Evolutionary conservation across 2,888 invertebrate genomes (phyloP), one percentile per base, ranked within the genome.

Genomic region (Pseudococcus viburni): DNA sequence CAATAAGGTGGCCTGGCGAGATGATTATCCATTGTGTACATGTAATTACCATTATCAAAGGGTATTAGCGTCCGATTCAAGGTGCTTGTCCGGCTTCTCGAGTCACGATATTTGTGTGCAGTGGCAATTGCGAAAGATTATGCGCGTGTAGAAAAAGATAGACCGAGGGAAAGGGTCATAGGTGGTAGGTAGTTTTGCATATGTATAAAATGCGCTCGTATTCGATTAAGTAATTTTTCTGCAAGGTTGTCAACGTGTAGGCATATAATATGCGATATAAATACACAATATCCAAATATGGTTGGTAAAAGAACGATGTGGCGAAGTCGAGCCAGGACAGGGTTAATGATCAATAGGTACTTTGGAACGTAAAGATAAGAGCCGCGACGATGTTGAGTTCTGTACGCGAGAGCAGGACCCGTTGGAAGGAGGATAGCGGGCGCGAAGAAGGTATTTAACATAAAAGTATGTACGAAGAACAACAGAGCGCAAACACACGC

Each of bases 301-400:
- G 55, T 55, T 4, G 7, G 55, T n/a, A n/a, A 55, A 15, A n/a
- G 55, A 55, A 55, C 55, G n/a, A 55, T 55, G 6, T n/a, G 6
- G 48, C 11, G 26, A 51, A 51, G 55, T 55, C 12, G 1, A 51
- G n/a, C n/a, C 55, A 55, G 55, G 51, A 51, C 55, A 9, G 48
- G 48, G 48, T 15, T 51, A 51, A 51, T 51, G 48, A 55, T 55
- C n/a, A n/a, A 55, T 55, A n/a, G 55, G n/a, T n/a, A 55, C 55
- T 6, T 55, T 55, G 55, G n/a, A n/a, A 55, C n/a, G n/a, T 55
- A 55, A 55, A 55, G 55, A 55, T 55, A 55, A 55, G 55, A n/a
- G 55, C 12, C n/a, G 26, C 26, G 26, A 33, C 3, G 48, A 51
- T 12, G 15, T 51, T 51, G 15, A 15, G 48, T 51, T 51, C 12